A percentile compares a stretch with the other conserved stretches of the same genome.
These are phyloP conservation scores for Cinara cedri DNA, from an alignment of 2,888 invertebrate species.

Conservation along the genomic window DNA sequence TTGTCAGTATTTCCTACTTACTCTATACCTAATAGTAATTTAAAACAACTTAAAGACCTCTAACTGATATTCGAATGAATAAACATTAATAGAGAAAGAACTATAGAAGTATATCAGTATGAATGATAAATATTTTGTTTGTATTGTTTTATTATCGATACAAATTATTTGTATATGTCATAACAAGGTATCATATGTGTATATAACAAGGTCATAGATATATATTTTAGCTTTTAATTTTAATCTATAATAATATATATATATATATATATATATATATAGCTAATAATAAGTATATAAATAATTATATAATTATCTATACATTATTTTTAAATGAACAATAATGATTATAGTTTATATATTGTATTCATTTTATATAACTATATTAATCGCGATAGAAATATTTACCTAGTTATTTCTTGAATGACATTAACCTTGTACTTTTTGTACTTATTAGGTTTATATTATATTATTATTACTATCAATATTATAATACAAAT, in stretches of 20 bases:
- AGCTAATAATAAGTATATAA: too few species aligned
- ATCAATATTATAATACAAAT: background rate
- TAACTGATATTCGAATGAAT: constrained; percentile 14
- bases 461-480: too few species aligned
- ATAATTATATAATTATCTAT: background rate
- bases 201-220: constrained; percentile 12
- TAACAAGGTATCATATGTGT: too few species aligned
- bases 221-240: constrained; percentile 20
- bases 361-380: constrained; percentile 2
- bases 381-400: too few species aligned
- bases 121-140: constrained; percentile 25
- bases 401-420: too few species aligned
- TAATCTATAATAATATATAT: background rate
- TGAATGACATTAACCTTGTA: background rate
- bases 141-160: constrained; percentile 15
- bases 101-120: constrained; percentile 1
- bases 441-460: background rate
- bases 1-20: background rate
- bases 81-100: background rate
- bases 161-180: background rate
- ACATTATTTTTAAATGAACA: background rate
- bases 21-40: background rate
- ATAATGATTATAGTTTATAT: constrained; percentile 11
- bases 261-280: too few species aligned
- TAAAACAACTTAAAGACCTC: constrained; percentile 1